phyloP scores from a whole-genome alignment of 2,888 invertebrate species.

The Cactoblastis cactorum region DNA sequence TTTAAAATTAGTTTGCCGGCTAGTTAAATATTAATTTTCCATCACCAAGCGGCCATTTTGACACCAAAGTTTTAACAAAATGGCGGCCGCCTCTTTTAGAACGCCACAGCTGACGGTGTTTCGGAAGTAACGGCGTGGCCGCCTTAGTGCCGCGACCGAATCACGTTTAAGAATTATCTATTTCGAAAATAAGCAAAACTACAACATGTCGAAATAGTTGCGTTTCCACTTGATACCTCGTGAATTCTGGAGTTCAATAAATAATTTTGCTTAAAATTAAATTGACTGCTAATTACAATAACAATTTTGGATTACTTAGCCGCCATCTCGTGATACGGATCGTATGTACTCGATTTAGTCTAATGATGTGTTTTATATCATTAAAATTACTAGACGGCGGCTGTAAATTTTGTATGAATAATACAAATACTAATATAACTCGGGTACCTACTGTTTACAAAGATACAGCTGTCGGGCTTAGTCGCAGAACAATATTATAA shows the following conservation, averaged over 20 bases:
- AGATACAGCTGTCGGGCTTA: neutral
- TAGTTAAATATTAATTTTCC: neutral
- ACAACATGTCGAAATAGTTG: slow-evolving; percentile 1
- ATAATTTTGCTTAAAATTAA: slow-evolving; percentile 11
- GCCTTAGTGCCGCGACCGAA: neutral
- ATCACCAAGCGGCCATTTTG: slow-evolving; percentile 1
- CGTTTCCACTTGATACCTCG: slow-evolving; percentile 11
- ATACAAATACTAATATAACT: neutral
- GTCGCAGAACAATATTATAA: neutral
- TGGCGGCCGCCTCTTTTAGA: slow-evolving; percentile 6
- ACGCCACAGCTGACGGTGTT: neutral
- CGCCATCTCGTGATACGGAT: neutral
- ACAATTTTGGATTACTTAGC: neutral
- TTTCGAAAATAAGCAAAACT: neutral
- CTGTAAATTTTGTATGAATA: neutral
- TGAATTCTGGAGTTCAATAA: slow-evolving; percentile 8
- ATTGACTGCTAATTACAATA: slow-evolving; percentile 8
- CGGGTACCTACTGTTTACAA: neutral
- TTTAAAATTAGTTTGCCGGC: no score
- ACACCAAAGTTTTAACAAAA: neutral
- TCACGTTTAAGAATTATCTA: neutral
- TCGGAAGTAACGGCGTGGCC: slow-evolving; percentile 1
- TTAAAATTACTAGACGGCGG: neutral
- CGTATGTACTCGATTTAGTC: neutral
- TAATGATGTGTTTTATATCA: neutral